Conservation (phyloP, 2,888 invertebrate species). For the Andrena camellia region DNA sequence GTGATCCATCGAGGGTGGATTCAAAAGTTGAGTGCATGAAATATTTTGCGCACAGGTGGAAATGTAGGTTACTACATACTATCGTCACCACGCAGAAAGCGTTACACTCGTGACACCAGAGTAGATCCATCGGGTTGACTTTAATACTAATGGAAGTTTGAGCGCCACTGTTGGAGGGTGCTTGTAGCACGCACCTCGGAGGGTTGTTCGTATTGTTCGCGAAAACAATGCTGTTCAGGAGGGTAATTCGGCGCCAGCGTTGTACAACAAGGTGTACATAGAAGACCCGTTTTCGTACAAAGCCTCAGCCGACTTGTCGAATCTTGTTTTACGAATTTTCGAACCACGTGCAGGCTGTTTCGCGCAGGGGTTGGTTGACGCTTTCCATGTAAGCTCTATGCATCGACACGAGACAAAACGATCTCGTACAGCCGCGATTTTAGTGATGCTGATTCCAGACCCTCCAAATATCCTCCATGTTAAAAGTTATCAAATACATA, state of each 20-base stretch:
- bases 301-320: conserved; percentile 52
- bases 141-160: conserved; percentile 52
- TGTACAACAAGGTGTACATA: conserved; percentile 63
- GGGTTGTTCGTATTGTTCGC: conserved; percentile 71
- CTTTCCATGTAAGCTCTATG: not conserved
- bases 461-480: too few species aligned
- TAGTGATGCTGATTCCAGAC: too few species aligned
- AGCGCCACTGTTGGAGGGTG: conserved; percentile 55
- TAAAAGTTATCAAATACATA: too few species aligned
- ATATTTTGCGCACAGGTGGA: too few species aligned
- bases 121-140: not conserved
- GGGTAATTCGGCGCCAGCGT: conserved; percentile 64
- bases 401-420: not conserved
- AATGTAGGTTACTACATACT: too few species aligned
- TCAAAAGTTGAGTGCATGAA: too few species aligned
- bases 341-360: conserved; percentile 17
- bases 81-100: not conserved
- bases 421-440: too few species aligned
- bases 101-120: not conserved
- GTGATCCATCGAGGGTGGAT: too few species aligned
- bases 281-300: conserved; percentile 52
- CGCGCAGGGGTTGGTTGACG: not conserved
- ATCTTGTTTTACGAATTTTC: conserved; percentile 64
- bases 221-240: conserved; percentile 72
- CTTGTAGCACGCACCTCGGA: conserved; percentile 64